These are phyloP conservation scores for Phortica variegata DNA, from an alignment of 1,140 invertebrate species.

Conservation along the genomic window DNA sequence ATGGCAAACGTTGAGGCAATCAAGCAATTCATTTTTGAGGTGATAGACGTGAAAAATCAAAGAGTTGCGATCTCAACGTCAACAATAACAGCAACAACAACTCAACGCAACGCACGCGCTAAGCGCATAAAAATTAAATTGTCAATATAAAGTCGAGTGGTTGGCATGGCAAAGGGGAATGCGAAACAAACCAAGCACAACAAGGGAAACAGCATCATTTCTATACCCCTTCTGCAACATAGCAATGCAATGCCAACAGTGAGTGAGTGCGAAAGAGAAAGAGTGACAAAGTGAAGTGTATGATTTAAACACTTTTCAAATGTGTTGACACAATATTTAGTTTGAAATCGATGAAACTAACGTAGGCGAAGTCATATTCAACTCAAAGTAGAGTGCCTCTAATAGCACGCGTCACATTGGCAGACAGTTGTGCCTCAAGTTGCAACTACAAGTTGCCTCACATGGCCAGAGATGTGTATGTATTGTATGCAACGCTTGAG, in stretches of 20 bases:
- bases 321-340: conserved; percentile 45
- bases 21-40: conserved; percentile 18
- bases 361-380: not conserved
- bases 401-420: conserved; percentile 33
- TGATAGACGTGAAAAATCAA: not conserved
- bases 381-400: conserved; percentile 4
- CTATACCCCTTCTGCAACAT: not conserved
- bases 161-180: conserved; percentile 1
- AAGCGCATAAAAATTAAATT: conserved; percentile 11
- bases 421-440: conserved; percentile 29
- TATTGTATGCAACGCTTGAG: too few relatives aligned
- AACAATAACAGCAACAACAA: too few relatives aligned
- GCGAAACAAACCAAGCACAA: not conserved
- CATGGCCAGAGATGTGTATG: too few relatives aligned
- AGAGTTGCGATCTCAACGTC: conserved; percentile 4
- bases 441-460: too few relatives aligned
- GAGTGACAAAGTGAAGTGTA: too few relatives aligned
- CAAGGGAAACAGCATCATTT: not conserved
- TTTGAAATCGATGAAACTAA: too few relatives aligned
- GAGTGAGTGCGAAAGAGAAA: too few relatives aligned
- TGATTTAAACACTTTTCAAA: too few relatives aligned
- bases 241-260: conserved; percentile 2
- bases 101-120: conserved; percentile 1
- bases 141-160: conserved; percentile 32
- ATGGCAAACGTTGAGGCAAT: too few relatives aligned